Evolutionary conservation across 1,140 invertebrate species (phyloP).

Genomic region (Drosophila ficusphila): DNA sequence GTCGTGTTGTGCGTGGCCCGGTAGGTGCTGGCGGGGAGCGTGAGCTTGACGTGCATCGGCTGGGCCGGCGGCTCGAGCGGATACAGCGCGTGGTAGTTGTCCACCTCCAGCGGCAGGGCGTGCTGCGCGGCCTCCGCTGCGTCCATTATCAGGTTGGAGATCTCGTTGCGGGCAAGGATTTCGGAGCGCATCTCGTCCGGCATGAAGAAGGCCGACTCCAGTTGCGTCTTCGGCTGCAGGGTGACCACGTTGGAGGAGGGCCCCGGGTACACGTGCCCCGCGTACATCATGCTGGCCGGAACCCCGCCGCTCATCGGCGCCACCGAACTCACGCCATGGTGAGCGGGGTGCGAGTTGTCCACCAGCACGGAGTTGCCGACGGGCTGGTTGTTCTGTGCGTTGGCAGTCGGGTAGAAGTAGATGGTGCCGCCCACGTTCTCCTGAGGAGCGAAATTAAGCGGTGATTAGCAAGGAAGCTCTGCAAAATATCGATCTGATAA

Average conservation of each 20-base stretch:
- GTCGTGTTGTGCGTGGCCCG: constrained; percentile 95
- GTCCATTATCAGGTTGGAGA: constrained; percentile 87
- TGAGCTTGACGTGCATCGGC: constrained; percentile 87
- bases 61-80: constrained; percentile 92
- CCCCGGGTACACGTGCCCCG: constrained; percentile 82
- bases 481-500: background rate
- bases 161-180: constrained; percentile 90
- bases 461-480: constrained; percentile 9
- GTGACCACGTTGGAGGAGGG: constrained; percentile 84
- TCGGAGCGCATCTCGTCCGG: constrained; percentile 91
- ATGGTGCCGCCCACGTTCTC: constrained; percentile 97
- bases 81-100: constrained; percentile 94
- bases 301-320: constrained; percentile 55
- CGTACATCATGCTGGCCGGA: constrained; percentile 63
- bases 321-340: constrained; percentile 63
- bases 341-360: constrained; percentile 65
- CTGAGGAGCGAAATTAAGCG: constrained; percentile 83
- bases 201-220: constrained; percentile 89
- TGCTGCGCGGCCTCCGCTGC: constrained; percentile 85
- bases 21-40: constrained; percentile 93
- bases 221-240: constrained; percentile 84
- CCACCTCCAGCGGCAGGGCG: constrained; percentile 94
- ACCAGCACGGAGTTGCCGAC: constrained; percentile 75
- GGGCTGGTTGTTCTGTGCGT: constrained; percentile 77
- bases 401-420: constrained; percentile 92